Percentiles rank a stretch among this genome's conserved stretches.
Evolutionary conservation across 2,113 vertebrate genomes (phyloP).

Genomic region (Hystrix brachyura): DNA sequence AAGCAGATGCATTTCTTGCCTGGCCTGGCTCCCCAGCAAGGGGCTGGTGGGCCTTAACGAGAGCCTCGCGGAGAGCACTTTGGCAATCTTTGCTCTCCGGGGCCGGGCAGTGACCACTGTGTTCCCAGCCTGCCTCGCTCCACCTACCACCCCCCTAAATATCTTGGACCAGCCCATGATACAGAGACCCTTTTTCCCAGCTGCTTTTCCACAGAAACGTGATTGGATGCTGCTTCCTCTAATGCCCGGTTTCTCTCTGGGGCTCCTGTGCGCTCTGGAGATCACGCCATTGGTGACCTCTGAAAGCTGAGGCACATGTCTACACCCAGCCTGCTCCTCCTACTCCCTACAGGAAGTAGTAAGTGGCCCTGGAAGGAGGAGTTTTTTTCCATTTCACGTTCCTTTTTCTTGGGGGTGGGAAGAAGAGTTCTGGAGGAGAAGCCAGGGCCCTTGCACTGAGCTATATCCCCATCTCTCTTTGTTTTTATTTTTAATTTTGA

Average conservation of each 20-base stretch:
- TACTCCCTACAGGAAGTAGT: too few relatives aligned
- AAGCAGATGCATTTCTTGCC: background rate
- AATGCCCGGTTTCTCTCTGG: background rate
- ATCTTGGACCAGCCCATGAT: background rate
- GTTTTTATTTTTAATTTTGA: background rate
- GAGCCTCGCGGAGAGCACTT: too few relatives aligned
- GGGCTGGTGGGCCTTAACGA: background rate
- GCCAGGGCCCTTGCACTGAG: background rate
- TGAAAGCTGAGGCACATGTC: background rate
- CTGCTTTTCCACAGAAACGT: background rate
- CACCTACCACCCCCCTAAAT: background rate
- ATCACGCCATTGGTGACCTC: background rate
- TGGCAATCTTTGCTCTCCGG: background rate
- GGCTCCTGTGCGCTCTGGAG: background rate
- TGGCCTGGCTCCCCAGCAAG: background rate
- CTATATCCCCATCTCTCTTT: background rate
- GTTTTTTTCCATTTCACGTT: background rate
- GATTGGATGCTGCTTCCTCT: background rate
- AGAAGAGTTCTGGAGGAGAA: background rate
- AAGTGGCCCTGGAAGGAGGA: background rate
- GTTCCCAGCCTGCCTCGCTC: background rate
- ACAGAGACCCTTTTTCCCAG: background rate
- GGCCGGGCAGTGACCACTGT: too few relatives aligned
- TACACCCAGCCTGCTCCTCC: background rate
- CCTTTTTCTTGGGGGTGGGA: background rate